These are phyloP conservation scores for Eupithecia dodoneata DNA, from an alignment of 2,888 invertebrate genomes.

Conservation along the genomic window DNA sequence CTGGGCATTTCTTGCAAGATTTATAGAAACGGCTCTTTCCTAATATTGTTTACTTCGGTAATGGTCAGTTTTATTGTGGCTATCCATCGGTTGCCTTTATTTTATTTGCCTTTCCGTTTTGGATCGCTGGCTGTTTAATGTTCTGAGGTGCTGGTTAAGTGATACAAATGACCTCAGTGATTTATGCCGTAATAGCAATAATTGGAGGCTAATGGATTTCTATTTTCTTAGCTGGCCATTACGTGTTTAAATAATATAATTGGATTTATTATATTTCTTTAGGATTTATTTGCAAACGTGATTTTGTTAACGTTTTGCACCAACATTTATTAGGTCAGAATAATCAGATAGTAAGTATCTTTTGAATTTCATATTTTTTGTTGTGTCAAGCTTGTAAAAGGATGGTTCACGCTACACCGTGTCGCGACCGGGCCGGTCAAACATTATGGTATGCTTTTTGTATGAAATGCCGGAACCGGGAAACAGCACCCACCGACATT, in stretches of 20 bases:
- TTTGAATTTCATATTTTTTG: not conserved
- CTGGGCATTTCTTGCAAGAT: constrained; percentile 71
- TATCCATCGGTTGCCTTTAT: constrained; percentile 70
- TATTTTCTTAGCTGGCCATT: constrained; percentile 10
- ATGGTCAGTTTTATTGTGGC: constrained; percentile 73
- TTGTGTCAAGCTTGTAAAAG: not conserved
- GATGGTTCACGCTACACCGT: too few species aligned
- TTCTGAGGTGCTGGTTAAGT: constrained; percentile 53
- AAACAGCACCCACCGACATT: too few species aligned
- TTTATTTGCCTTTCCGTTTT: constrained; percentile 62
- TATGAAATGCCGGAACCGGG: too few species aligned
- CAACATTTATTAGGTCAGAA: not conserved
- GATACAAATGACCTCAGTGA: constrained; percentile 36
- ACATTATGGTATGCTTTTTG: too few species aligned
- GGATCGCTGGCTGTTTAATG: constrained; percentile 57
- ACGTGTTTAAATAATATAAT: not conserved
- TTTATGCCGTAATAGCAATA: constrained; percentile 33
- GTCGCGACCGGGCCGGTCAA: too few species aligned
- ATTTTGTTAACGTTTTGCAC: not conserved
- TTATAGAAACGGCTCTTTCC: constrained; percentile 73
- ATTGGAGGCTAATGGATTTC: constrained; percentile 20
- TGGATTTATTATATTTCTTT: not conserved
- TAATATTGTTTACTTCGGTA: constrained; percentile 82
- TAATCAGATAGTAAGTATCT: not conserved
- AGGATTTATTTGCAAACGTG: not conserved